Conservation (phyloP, 2,113 vertebrate species). For the Carassius gibelio region DNA sequence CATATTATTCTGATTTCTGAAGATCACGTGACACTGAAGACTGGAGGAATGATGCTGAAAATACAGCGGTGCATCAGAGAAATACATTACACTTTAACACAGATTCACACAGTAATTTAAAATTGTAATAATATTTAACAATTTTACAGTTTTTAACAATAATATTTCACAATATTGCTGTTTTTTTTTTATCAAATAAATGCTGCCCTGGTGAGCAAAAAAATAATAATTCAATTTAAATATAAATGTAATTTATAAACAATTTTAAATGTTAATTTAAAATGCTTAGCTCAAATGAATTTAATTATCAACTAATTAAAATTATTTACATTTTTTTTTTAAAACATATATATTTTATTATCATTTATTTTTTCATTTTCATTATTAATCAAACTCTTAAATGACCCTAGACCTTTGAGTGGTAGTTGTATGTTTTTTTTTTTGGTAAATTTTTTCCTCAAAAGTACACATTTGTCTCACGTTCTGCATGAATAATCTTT, state of each 20-base stretch:
- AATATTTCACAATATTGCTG: not conserved
- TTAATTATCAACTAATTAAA: not conserved
- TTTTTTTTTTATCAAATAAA: not conserved
- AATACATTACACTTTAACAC: not conserved
- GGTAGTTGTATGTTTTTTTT: not conserved
- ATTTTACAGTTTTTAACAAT: no score
- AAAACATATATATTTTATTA: no score
- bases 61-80: not conserved
- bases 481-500: not conserved
- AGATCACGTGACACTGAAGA: slow-evolving; percentile 1
- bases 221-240: not conserved
- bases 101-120: not conserved
- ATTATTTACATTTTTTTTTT: no score
- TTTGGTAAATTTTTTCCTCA: not conserved
- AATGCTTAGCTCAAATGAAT: no score
- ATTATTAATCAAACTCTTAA: no score
- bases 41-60: not conserved
- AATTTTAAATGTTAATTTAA: not conserved
- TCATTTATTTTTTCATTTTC: no score
- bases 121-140: not conserved
- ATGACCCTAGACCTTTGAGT: not conserved
- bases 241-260: not conserved
- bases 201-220: not conserved
- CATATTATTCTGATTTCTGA: not conserved
- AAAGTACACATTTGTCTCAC: not conserved